Evolutionary conservation across 2,888 invertebrate species (phyloP).

Genomic region (Archaeoteleia sp.): DNA sequence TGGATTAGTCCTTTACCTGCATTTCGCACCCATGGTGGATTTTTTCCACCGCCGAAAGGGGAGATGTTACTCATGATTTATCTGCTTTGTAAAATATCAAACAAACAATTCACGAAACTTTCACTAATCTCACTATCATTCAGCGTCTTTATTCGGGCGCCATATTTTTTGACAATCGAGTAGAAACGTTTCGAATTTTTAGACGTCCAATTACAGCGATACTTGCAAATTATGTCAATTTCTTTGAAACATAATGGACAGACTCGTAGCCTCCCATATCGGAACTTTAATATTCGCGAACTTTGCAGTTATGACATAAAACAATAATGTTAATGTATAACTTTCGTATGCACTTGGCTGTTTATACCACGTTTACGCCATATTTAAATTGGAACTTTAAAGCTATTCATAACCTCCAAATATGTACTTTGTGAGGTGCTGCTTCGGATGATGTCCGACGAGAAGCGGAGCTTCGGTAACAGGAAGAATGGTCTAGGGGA

Average conservation of each 20-base stretch:
- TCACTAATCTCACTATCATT: slow-evolving; percentile 4
- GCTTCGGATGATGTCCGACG: no score
- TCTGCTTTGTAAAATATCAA: background rate
- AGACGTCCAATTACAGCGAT: background rate
- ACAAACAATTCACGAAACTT: background rate
- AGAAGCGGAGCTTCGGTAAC: no score
- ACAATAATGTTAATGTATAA: no score
- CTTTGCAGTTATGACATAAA: no score
- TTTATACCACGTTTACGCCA: slow-evolving; percentile 44
- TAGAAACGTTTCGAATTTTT: background rate
- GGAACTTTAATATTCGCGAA: background rate
- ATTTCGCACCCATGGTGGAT: slow-evolving; percentile 88
- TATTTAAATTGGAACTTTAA: slow-evolving; percentile 30
- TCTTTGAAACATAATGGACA: slow-evolving; percentile 3
- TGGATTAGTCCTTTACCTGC: slow-evolving; percentile 69
- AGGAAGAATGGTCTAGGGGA: no score
- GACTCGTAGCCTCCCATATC: slow-evolving; percentile 4
- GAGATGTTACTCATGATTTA: slow-evolving; percentile 76
- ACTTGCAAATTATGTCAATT: background rate
- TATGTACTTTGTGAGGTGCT: no score
- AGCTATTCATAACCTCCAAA: slow-evolving; percentile 19
- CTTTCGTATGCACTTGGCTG: slow-evolving; percentile 10
- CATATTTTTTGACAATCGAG: slow-evolving; percentile 28
- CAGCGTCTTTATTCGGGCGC: slow-evolving; percentile 43
- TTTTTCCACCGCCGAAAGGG: slow-evolving; percentile 82